These are phyloP conservation scores for Glyptemys insculpta DNA, from an alignment of 2,797 vertebrate species.

Conservation along the genomic window DNA sequence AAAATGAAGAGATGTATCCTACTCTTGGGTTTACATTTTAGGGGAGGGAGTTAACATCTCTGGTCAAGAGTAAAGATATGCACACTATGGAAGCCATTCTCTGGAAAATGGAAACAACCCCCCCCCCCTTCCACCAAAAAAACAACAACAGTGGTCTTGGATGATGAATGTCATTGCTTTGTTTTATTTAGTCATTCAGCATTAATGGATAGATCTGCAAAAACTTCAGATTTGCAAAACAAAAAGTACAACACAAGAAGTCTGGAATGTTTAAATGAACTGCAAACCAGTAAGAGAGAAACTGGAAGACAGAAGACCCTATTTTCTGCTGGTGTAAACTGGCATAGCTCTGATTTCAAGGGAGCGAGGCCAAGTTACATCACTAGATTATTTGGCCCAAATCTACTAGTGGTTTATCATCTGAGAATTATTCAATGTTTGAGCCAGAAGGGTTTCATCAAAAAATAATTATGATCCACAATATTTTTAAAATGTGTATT, in stretches of 20 bases:
- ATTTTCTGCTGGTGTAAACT: neutral
- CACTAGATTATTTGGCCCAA: neutral
- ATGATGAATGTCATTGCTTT: neutral
- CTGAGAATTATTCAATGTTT: neutral
- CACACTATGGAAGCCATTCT: neutral
- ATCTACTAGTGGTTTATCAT: neutral
- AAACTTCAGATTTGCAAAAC: neutral
- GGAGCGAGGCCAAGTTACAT: neutral
- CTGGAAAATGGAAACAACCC: neutral
- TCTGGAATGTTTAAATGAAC: neutral
- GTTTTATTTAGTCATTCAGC: neutral
- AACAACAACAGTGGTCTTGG: rapidly evolving
- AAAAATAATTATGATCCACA: neutral
- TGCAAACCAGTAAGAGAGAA: neutral
- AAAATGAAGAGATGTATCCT: neutral
- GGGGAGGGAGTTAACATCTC: neutral
- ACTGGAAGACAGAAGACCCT: neutral
- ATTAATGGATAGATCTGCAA: neutral
- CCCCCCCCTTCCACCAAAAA: no score
- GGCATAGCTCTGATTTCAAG: neutral
- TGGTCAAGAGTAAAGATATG: neutral
- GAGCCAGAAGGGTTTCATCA: neutral
- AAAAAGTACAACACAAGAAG: neutral
- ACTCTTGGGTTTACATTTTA: neutral
- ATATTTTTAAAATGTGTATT: neutral